phyloP scores from a whole-genome alignment of 2,113 vertebrate genomes.

The Cyanoramphus novaezelandiae region DNA sequence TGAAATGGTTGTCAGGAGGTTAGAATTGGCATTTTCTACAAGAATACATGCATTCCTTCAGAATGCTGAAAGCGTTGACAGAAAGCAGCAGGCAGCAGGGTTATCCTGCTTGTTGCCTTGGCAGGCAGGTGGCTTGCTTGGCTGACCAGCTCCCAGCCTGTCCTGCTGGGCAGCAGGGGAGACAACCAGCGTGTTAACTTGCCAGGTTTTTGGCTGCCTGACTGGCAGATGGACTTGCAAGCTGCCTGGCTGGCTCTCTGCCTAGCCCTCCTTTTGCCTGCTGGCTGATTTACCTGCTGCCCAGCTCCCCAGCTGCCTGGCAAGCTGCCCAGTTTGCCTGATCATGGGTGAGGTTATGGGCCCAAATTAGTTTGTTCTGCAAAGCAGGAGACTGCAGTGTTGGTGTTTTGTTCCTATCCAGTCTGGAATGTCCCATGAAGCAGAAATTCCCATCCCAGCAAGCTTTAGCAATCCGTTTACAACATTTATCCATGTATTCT shows the following conservation, averaged over 20 bases:
- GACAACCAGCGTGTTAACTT: neutral
- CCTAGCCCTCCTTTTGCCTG: neutral
- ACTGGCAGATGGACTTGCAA: slow-evolving; percentile 40
- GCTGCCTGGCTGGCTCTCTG: slow-evolving; percentile 23
- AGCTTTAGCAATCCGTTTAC: slow-evolving; percentile 47
- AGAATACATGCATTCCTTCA: slow-evolving; percentile 22
- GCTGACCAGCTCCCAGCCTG: neutral
- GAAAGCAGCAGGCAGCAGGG: slow-evolving; percentile 14
- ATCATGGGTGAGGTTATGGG: neutral
- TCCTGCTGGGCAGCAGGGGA: neutral
- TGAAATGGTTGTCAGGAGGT: neutral
- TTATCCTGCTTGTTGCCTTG: neutral
- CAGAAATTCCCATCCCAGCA: slow-evolving; percentile 43
- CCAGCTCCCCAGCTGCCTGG: slow-evolving; percentile 19
- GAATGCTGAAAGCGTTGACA: neutral
- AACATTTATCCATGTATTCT: slow-evolving; percentile 12
- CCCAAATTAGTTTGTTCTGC: slow-evolving; percentile 41
- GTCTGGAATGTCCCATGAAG: slow-evolving; percentile 10
- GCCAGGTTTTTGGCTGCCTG: slow-evolving; percentile 21
- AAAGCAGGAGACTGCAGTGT: neutral
- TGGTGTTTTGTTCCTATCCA: slow-evolving; percentile 16
- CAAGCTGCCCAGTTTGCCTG: neutral
- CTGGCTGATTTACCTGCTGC: slow-evolving; percentile 28
- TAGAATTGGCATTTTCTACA: neutral
- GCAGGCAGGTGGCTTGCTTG: slow-evolving; percentile 23